These are phyloP conservation scores for Nematostella vectensis DNA, from an alignment of 92 coral and sea anemone species.

Conservation along the genomic window DNA sequence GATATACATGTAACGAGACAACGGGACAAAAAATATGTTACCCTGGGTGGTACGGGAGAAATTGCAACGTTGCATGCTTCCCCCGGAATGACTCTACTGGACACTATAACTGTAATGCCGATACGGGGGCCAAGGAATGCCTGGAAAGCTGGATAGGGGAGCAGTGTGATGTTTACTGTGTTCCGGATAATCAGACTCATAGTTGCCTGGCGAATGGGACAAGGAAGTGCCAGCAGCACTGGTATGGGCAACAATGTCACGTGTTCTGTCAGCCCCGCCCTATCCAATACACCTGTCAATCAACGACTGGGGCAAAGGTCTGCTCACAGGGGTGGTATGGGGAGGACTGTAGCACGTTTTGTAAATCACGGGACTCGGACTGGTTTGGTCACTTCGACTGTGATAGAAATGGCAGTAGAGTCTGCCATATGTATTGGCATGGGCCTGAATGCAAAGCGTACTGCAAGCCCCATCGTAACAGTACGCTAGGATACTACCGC, in stretches of 20 bases:
- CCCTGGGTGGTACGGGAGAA: conserved; percentile 50
- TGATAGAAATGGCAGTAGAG: conserved; percentile 30
- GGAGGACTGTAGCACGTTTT: conserved; percentile 26
- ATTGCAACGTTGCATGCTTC: conserved; percentile 33
- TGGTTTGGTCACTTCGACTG: conserved; percentile 63
- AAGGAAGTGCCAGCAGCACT: conserved; percentile 31
- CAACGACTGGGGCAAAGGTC: conserved; percentile 23
- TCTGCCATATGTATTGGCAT: conserved; percentile 39
- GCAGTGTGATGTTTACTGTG: conserved; percentile 51
- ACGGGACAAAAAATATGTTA: conserved; percentile 53
- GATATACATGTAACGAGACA: conserved; percentile 48
- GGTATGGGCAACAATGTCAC: conserved; percentile 51
- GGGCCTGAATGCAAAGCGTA: conserved; percentile 34
- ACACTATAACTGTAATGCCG: conserved; percentile 36
- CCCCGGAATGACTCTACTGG: conserved; percentile 44
- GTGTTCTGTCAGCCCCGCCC: conserved; percentile 35
- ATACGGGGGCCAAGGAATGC: conserved; percentile 56
- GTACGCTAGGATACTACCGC: conserved; percentile 26
- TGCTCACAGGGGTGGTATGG: conserved; percentile 51
- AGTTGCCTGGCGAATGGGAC: conserved; percentile 38
- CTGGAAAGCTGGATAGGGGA: conserved; percentile 44
- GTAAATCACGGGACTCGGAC: conserved; percentile 32
- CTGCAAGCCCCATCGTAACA: conserved; percentile 24
- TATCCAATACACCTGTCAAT: conserved; percentile 35
- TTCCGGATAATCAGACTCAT: conserved; percentile 14